Evolutionary conservation across 2,888 invertebrate genomes (phyloP).

Genomic region (Diaphora mendica): DNA sequence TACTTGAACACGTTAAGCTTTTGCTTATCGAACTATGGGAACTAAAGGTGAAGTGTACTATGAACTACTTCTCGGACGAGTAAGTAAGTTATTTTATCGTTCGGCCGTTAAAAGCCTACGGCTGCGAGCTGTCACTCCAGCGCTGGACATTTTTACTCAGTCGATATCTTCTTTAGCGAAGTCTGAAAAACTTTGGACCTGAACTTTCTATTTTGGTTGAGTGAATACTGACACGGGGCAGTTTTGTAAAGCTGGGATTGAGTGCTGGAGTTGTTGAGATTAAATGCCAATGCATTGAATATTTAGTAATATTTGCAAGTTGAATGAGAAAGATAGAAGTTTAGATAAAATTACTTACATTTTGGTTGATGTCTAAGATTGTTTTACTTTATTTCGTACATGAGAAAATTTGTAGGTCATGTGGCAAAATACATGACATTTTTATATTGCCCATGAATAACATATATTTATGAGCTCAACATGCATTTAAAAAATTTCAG

Average conservation of each 20-base stretch:
- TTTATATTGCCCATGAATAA: too few species aligned
- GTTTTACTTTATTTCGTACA: not conserved
- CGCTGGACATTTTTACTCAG: constrained; percentile 20
- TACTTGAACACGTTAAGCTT: not conserved
- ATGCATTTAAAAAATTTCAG: too few species aligned
- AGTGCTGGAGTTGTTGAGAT: constrained; percentile 6
- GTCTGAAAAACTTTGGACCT: constrained; percentile 30
- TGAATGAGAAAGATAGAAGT: not conserved
- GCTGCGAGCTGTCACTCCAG: constrained; percentile 31
- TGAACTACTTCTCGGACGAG: not conserved
- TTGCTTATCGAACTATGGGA: not conserved
- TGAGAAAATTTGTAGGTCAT: too few species aligned
- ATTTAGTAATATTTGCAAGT: not conserved
- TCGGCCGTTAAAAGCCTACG: constrained; percentile 44
- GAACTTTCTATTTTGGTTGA: constrained; percentile 35
- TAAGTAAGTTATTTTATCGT: constrained; percentile 39
- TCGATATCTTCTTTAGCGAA: constrained; percentile 16
- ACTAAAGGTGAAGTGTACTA: not conserved
- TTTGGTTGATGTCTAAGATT: not conserved
- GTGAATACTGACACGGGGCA: constrained; percentile 24
- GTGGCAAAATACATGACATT: too few species aligned
- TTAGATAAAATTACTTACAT: not conserved
- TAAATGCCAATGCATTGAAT: not conserved
- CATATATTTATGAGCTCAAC: too few species aligned
- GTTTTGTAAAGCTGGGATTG: constrained; percentile 4